Base-by-base conservation (phyloP, 1,140 invertebrate species). In the Orius insidiosus region DNA sequence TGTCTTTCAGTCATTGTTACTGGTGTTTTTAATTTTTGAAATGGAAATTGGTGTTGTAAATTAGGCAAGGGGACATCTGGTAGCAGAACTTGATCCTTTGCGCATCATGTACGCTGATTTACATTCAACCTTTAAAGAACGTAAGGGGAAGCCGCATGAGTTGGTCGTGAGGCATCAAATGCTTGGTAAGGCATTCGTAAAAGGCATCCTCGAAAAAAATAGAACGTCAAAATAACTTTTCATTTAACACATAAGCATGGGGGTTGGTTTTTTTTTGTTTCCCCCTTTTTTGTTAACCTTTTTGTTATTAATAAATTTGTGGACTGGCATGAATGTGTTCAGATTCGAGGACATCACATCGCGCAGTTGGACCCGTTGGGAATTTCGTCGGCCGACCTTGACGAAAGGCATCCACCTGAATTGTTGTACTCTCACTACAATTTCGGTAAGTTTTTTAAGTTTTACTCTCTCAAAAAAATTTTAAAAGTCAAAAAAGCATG, bases 331-430 rank as follows among this genome's bases (percentile, higher is more conserved):
- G 24, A 24, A 53, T 50, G 50, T 60, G 64, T 64, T 69, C 73
- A 98, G 90, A 93, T 95, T 62, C 85, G 90, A 71, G 94, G 94
- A 62, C 94, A 98, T 70, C 87, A 94, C 76, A 88, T 95, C 69
- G 90, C 93, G 60, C 82, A 90, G 69, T 75, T 97, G 72, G 94
- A 98, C 69, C 94, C 94, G 54, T 74, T 98, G 63, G 89, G 85
- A 63, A 94, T 98, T 70, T 84, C 82, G 69, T 78, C 76, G 62
- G 77, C 77, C 61, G 81, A 87, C 71, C 72, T 88, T 70, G 80
- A 82, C 66, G 80, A 82, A 70, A 80, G 78, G 64, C 81, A 81
- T 58, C 83, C 83, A 49, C 80, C 82, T 67, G 86, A 90, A 68
- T 73, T 90, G 59, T 81, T 90, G 68, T 82, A 86, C 72, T 80